Evolutionary conservation across 2,797 vertebrate species (phyloP), one percentile per base, ranked within the genome.

Genomic region (Microchirus variegatus): DNA sequence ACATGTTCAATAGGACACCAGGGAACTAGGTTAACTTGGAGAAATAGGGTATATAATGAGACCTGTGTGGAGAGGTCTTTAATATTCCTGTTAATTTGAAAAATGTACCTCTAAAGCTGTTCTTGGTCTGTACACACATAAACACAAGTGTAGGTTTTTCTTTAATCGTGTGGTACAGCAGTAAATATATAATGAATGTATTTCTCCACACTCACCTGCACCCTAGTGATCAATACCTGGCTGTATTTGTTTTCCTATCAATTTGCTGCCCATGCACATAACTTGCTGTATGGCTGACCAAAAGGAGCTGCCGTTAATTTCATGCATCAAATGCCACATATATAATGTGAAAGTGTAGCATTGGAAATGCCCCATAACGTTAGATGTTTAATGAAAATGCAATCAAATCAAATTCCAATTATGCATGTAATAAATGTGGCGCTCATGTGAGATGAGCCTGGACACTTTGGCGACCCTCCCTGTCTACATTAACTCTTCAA

Each of bases 331-430:
- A 63, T 76, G 63, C 41, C 42, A 51, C 64, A 60, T 22, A 67
- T 78, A 70, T 57, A 77, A 55, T 59, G 26, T 11, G 56, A 74
- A 79, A 75, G 51, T 67, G 26, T 38, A 59, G 59, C 48, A 53
- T 6, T 51, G 50, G 53, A 31, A 76, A 69, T 67, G 12, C 47
- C 53, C 7, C 13, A 44, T 9, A 44, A 76, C 67, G 73, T 75
- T 70, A 75, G 68, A 81, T 81, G 57, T 83, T 78, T 84, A 87
- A 87, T 83, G 72, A 81, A 87, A 85, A 77, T 87, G 56, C 82
- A 73, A 89, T 88, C 78, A 83, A 89, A 90, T 88, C 67, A 65
- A 70, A 70, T 84, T 89, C 75, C 82, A 90, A 84, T 92, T 89
- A 90, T 80, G 70, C 70, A 81, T 82, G 57, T 84, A 83, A 86